Base-by-base conservation (phyloP, 2,888 invertebrate genomes). In the Mamestra brassicae region DNA sequence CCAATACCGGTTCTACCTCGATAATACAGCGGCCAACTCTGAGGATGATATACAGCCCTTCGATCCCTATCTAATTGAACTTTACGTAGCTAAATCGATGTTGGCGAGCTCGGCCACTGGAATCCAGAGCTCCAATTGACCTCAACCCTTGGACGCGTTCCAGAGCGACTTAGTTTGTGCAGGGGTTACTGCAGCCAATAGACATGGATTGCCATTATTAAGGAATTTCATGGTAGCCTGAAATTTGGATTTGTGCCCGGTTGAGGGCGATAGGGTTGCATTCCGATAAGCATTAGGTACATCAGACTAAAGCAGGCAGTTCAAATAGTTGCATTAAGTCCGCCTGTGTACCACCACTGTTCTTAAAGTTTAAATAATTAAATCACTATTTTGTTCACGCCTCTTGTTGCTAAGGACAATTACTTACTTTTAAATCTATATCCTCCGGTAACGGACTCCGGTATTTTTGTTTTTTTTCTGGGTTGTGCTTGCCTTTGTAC, bases 31-130 rank as follows among this genome's bases (percentile, higher is more conserved):
- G 54, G 60, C 55, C 57, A 36, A 72, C 36, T 64, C 36, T 11
- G 38, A 26, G 2, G 13, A 64, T 65, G 64, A 78, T 65, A 66
- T 58, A 78, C 38, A n/a, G 52, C 38, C 34, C 34, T 68, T 67
- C 63, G 66, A 69, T 66, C 63, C 42, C 10, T 26, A 79, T 75
- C 71, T 83, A 75, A 79, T 75, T 66, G 62, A 64, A 67, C 57
- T 66, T 38, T 60, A 69, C 34, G 62, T 13, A 36, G 62, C 74
- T 71, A 81, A 26, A 83, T 78, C 50, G 62, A 63, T 61, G 52
- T 54, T 79, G 75, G 83, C 79, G 65, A 58, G 67, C 60, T 52
- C 55, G 55, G 62, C 17, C 58, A 45, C 60, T 42, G 17, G n/a
- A 54, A 64, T 47, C 47, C 60, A 68, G 61, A 74, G 11, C 63